Percentiles rank a stretch among this genome's conserved stretches.
Evolutionary conservation across 2,113 vertebrate genomes (phyloP).

Genomic region (Mesoclemmys tuberculata): DNA sequence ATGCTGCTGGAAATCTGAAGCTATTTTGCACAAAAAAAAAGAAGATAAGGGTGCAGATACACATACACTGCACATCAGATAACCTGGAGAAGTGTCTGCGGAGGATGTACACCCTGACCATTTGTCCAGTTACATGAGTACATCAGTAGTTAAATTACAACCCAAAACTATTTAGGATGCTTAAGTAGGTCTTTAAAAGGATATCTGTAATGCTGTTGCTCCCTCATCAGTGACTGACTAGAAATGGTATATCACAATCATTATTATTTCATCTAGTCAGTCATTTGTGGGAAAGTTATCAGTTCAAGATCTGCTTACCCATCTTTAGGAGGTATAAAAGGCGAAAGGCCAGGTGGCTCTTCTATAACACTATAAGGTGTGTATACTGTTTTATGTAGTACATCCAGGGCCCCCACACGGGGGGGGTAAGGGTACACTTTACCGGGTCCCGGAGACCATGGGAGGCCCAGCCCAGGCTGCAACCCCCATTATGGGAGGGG

Average conservation of each 20-base stretch:
- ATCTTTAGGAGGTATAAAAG: neutral
- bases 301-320: neutral
- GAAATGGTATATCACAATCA: neutral
- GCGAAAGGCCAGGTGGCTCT: neutral
- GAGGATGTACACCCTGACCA: neutral
- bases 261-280: neutral
- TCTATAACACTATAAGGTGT: neutral
- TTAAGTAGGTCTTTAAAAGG: neutral
- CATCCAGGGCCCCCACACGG: too few relatives aligned
- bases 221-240: neutral
- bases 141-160: neutral
- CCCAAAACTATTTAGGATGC: neutral
- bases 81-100: neutral
- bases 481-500: too few relatives aligned
- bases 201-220: neutral
- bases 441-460: too few relatives aligned
- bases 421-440: too few relatives aligned
- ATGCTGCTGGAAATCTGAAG: neutral
- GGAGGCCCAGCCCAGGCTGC: too few relatives aligned
- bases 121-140: neutral
- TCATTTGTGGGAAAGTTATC: neutral
- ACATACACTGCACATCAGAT: neutral
- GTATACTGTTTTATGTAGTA: neutral
- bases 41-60: neutral
- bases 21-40: neutral